Base-by-base conservation (phyloP, 30 jellyfish, hydroid and myxozoan species). In the Mastigias papua region DNA sequence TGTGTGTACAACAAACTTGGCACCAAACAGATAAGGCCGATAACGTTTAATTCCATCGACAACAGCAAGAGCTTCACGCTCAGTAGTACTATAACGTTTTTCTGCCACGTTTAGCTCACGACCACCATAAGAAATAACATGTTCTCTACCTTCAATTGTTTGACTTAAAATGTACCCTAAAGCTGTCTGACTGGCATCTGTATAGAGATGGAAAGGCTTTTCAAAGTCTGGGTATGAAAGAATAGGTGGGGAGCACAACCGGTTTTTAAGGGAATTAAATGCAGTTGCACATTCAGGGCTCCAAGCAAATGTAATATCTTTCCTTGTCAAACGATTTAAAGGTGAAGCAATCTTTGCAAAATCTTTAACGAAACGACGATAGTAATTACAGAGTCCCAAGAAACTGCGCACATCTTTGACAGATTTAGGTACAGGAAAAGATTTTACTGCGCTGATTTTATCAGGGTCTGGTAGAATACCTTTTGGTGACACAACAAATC, bases 291-390 rank as follows among this genome's bases (percentile, higher is more conserved):
- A 85, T 7, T 25, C 58, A 11, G 73, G 62, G 78, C 34, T 48
- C 94, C 89, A 85, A 16, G 30, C 85, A 66, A 73, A 86, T 27
- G 34, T 9, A 1, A 58, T 78, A 22, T 22, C 37, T 34, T 87
- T 78, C 33, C 86, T 31, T 48, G 86, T 66, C 61, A 87, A 74
- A 28, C 42, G 78, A 64, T 79, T 76, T 86, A 87, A 34, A 5
- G 92, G 96, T 29, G 96, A 76, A 9, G 96, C 96, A 29, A 87
- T 75, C 31, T 51, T 49, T 9, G 96, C 91, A 76, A 87, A 76
- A 68, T 66, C 68, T 15, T 42, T 33, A 2, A 87, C 86, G 48
- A 87, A 75, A 22, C 92, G 73, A 0, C 95, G 73, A 84, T 86
- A 86, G 35, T 78, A 78, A 35, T 54, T 78, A 29, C 80, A 29